Evolutionary conservation across 2,888 invertebrate species (phyloP), one percentile per base, ranked within the genome.

Genomic region (Geophilus truncorum): DNA sequence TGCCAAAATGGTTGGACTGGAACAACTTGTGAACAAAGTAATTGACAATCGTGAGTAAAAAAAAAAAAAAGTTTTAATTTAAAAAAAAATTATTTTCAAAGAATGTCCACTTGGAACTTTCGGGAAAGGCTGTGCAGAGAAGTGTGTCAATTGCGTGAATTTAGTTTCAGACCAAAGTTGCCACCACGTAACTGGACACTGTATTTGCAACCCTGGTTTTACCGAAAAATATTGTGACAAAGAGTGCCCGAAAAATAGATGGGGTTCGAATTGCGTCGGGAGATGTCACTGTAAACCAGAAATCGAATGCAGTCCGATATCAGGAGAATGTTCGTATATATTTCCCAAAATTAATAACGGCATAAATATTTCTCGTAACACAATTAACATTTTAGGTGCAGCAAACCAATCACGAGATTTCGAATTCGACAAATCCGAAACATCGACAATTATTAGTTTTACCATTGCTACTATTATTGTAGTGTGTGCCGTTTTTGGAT

Each of bases 1-100:
- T 96, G 96, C 86, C 90, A 92, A n/a, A 90, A 93, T 81, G 95
- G 95, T 78, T 95, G 94, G 94, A 90, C 91, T 83, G 94, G 94
- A 25, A 86, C 86, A 1, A 89, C 90, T 84, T 95, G 95, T 86
- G 89, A 90, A 76, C 85, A 88, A 84, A 82, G 84, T 84, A 79
- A 82, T 80, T 18, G 25, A 18, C 10, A 15, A n/a, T n/a, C n/a
- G n/a, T n/a, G n/a, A n/a, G n/a, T n/a, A 15, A 28, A 23, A 21
- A 28, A 21, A 15, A 40, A 40, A 12, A 40, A 40, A 28, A 57
- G 51, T 9, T 62, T 18, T 62, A 3, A 28, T 9, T 6, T 62
- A n/a, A 51, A 51, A 30, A 21, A 32, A 30, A 36, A 1, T 21
- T 51, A 28, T 25, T 79, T 57, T 83, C 82, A 32, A 81, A 86